Evolutionary conservation across 2,113 vertebrate genomes (phyloP), one percentile per base, ranked within the genome.

Genomic region (Conger conger): DNA sequence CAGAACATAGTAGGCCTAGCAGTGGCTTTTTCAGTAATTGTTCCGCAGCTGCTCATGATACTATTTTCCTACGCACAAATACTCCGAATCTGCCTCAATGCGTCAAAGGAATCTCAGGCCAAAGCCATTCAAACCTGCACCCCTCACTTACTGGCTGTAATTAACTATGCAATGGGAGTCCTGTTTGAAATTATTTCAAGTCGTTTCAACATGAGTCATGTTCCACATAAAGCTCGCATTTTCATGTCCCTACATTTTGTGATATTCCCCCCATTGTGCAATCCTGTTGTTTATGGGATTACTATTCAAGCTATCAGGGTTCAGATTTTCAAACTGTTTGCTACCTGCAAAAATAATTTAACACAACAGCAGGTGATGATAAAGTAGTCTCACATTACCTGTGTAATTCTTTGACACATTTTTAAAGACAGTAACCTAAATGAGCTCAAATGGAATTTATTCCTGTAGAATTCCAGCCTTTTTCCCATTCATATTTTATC

Each of bases 1-100:
- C 89, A 90, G 13, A 93, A 92, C 63, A 80, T 89, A 3, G 89
- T 85, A 63, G 91, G 92, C 3, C 81, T 91, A 0, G 13, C 37
- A 1, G 76, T 37, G 0, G 23, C 37, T 5, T 27, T 84, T 20
- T 1, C 73, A 13, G 63, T 13, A 33, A 79, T 85, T 30, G 33
- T 85, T 45, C 53, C 60, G 2, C 84, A 60, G 37, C 33, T 60
- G 9, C 40, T 81, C 36, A 40, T 85, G n/a, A 80, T 85, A 5
- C 23, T 85, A 7, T 85, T 68, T 80, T 85, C 84, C n/a, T 85
- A 85, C 35, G 11, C 60, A 57, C 36, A 73, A 42, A 85, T 85
- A n/a, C 78, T 85, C 45, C 38, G 37, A 37, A 81, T 85, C 54
- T 85, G 84, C 37, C 36, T 85, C n/a, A 38, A 63, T 38, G 53